Evolutionary conservation across 2,113 vertebrate species (phyloP), one percentile per base, ranked within the genome.

Genomic region (Ophthalmolycus amberensis): DNA sequence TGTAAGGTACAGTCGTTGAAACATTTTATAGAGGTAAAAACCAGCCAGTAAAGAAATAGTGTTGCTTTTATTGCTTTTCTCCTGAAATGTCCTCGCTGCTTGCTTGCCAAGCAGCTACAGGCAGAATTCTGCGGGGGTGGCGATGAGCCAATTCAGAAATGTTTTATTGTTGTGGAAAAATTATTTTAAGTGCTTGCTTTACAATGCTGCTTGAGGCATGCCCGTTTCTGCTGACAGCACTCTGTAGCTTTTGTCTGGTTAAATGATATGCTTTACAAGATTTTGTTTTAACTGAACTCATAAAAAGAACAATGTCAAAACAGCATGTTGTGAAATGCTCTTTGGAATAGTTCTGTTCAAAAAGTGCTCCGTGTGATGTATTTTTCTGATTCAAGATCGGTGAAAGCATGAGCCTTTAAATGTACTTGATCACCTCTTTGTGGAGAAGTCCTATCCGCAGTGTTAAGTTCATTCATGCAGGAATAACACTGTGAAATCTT

Each of bases 81-180:
- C 89, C 71, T 77, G 42, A 91, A 90, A 90, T 73, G 69, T 69
- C 40, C 78, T 83, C 22, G 42, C 38, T 85, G 73, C 29, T 88
- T 76, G 82, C 20, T 63, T 68, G 69, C 89, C 83, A 72, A 89
- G 80, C 32, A 76, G 78, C 83, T 88, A 82, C 70, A 87, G 78
- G 62, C 85, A 83, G 60, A 86, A 48, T 64, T 83, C 85, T 80
- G 88, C 67, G 69, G 83, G 83, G 71, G 74, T 85, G 88, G 80
- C 80, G 69, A 27, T n/a, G 67, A 80, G 73, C 90, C 87, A 88
- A 71, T 79, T 68, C 54, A 77, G 72, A 90, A 91, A 89, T 89
- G 79, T 92, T 91, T 92, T 89, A 86, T 91, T 92, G 86, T 86
- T 85, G 82, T 88, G 84, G 90, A 88, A 90, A 89, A 88, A 77